Evolutionary conservation across 2,888 invertebrate species (phyloP), one percentile per base, ranked within the genome.

Genomic region (Geophilus truncorum): DNA sequence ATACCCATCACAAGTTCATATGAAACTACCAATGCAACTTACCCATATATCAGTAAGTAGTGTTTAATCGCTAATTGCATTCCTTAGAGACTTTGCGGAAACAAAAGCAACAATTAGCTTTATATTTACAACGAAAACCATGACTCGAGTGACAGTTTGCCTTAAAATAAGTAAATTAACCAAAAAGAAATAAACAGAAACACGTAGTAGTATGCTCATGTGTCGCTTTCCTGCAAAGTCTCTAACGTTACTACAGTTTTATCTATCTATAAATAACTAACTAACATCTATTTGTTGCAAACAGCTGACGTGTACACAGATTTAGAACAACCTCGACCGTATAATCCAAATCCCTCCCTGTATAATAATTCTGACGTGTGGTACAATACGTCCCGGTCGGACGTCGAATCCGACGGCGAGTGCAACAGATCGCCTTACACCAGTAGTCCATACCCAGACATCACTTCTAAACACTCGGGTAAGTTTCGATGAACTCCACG

Each of bases 361-460:
- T 36, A 32, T 21, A 18, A 36, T 23, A 36, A 18, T 34, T 25
- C 36, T 78, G 78, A 78, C 21, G 18, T 23, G 25, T 78, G 78
- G 78, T 78, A 78, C 40, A 77, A 28, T 15, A 78, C 78, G 9
- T 78, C 78, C 10, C 78, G 78, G 78, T 78, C 78, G 36, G 79
- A 79, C 23, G 30, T 57, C 10, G 79, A 79, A 57, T 79, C 79
- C 57, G 79, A 79, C 28, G 57, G 57, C n/a, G 79, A 79, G 28
- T 45, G 79, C 25, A 51, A 51, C 28, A 40, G 51, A 45, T 79
- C 79, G n/a, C 40, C 78, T 7, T 78, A 34, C 18, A 78, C 32
- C 4, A 36, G 78, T 36, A 78, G 78, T 78, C 79, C 79, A 15
- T 79, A 79, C 23, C 25, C 34, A 34, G 78, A 78, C 21, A 78